These are phyloP conservation scores for Myotis planiceps DNA, from an alignment of 2,797 vertebrate genomes.

Conservation along the genomic window DNA sequence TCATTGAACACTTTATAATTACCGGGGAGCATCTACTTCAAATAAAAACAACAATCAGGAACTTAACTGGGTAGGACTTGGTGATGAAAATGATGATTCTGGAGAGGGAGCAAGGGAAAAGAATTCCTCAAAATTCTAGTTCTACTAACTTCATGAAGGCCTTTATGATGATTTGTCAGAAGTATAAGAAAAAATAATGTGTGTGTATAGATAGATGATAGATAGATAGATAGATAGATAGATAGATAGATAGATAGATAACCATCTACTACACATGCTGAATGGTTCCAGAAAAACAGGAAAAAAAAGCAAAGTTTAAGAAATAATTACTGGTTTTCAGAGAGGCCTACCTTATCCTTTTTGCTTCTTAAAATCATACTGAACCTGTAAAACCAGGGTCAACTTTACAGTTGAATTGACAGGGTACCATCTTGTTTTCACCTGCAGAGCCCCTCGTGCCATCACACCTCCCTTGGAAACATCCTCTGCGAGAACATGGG, in stretches of 20 bases:
- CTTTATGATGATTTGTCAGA: neutral
- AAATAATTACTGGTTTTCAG: neutral
- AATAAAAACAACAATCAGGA: neutral
- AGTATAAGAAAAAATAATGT: neutral
- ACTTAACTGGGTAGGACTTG: neutral
- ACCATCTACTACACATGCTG: neutral
- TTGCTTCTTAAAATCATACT: neutral
- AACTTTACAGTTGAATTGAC: neutral
- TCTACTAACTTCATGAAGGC: neutral
- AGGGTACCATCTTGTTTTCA: neutral
- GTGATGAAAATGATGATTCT: neutral
- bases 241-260: neutral
- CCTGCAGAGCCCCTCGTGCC: neutral
- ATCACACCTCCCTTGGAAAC: neutral
- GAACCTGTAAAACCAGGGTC: neutral
- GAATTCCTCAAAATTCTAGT: neutral
- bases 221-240: neutral
- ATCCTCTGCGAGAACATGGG: rapidly evolving
- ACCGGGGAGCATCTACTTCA: neutral
- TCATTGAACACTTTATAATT: neutral
- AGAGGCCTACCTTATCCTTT: neutral
- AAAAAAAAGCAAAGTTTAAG: neutral
- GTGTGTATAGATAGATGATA: too few species aligned
- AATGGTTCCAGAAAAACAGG: neutral
- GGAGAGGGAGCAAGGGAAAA: neutral